Evolutionary conservation across 2,797 vertebrate genomes (phyloP).

Genomic region (Hylomyscus alleni): DNA sequence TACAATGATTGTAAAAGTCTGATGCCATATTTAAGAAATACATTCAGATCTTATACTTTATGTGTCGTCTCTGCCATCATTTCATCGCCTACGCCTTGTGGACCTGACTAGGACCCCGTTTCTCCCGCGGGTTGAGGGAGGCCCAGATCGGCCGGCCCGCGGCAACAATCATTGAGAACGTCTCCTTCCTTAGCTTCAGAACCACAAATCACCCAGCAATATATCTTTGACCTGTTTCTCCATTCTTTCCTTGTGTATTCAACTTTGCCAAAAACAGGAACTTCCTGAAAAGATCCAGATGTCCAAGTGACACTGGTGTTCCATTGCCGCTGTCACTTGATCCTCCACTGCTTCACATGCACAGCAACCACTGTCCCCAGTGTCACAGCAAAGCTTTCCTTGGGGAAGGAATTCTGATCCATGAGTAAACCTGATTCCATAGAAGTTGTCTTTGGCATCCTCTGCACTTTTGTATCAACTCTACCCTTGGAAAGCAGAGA

Average conservation of each 20-base stretch:
- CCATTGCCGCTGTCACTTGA: background rate
- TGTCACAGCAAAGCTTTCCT: background rate
- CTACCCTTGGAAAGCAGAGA: constrained; percentile 17
- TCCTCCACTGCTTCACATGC: background rate
- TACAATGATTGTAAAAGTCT: no score
- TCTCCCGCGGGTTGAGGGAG: no score
- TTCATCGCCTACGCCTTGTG: no score
- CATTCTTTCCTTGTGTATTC: background rate
- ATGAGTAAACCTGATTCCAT: background rate
- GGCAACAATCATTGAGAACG: background rate
- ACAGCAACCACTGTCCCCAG: background rate
- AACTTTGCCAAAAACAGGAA: background rate
- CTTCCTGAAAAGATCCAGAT: background rate
- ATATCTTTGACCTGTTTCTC: background rate
- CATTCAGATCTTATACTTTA: no score
- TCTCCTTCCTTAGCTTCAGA: background rate
- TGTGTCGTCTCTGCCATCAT: no score
- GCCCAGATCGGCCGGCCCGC: no score
- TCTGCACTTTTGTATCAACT: background rate
- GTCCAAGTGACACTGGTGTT: background rate
- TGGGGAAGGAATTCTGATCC: background rate
- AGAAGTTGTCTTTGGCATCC: background rate
- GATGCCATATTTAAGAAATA: no score
- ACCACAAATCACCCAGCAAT: background rate
- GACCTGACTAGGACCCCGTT: no score